Conservation (phyloP, 2,888 invertebrate species). For the Parascotia fuliginaria region DNA sequence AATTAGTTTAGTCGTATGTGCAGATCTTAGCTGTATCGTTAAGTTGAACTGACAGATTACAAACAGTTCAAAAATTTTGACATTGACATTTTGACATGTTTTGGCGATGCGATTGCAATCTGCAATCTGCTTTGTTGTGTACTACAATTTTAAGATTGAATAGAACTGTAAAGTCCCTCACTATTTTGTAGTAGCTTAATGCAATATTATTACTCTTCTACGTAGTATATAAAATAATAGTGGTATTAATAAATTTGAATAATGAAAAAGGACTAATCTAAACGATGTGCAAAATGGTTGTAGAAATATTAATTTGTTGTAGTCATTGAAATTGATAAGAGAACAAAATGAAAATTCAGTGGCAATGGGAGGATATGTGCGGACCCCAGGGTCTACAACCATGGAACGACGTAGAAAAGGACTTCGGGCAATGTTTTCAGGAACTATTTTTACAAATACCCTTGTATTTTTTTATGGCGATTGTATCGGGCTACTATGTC, state of each 20-base stretch:
- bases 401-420: conserved; percentile 89
- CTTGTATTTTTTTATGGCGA: conserved; percentile 89
- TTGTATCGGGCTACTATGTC: conserved; percentile 92
- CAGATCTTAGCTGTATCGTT: too few species aligned
- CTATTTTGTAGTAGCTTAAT: not conserved
- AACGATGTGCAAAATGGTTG: conserved; percentile 8
- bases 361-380: conserved; percentile 92
- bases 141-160: too few species aligned
- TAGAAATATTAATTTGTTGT: conserved; percentile 2
- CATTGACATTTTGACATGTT: not conserved
- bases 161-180: not conserved
- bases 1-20: too few species aligned
- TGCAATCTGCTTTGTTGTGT: not conserved
- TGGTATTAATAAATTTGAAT: not conserved
- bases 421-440: conserved; percentile 94
- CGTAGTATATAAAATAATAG: not conserved
- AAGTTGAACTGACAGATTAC: too few species aligned
- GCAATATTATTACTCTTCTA: not conserved
- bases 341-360: conserved; percentile 61
- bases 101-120: not conserved
- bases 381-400: conserved; percentile 89
- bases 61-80: too few species aligned
- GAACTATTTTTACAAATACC: conserved; percentile 92
- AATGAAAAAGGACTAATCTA: not conserved
- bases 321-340: not conserved